Evolutionary conservation across 2,113 vertebrate species (phyloP).

Genomic region (Cyprinus carpio): DNA sequence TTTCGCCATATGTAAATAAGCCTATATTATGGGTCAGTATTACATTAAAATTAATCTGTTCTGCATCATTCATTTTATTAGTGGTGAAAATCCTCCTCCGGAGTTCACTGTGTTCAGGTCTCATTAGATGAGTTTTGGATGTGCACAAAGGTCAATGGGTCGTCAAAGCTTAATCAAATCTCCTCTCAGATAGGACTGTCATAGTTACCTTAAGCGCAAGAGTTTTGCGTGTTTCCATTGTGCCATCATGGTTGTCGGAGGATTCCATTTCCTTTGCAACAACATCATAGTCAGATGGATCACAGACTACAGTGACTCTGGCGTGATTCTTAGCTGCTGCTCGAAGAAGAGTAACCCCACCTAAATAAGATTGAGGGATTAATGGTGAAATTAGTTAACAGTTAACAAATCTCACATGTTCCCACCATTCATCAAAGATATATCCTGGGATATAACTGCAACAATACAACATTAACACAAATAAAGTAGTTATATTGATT

Average conservation of each 20-base stretch:
- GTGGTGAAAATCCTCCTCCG: not conserved
- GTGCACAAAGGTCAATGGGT: not conserved
- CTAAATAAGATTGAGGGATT: slow-evolving; percentile 63
- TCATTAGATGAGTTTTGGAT: not conserved
- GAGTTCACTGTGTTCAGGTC: not conserved
- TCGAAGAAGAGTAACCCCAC: slow-evolving; percentile 91
- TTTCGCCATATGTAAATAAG: too few relatives aligned
- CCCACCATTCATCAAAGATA: too few relatives aligned
- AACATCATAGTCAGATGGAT: slow-evolving; percentile 82
- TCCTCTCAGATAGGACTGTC: not conserved
- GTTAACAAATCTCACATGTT: too few relatives aligned
- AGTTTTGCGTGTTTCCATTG: slow-evolving; percentile 81
- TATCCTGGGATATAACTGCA: too few relatives aligned
- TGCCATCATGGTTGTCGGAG: slow-evolving; percentile 79
- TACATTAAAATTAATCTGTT: not conserved
- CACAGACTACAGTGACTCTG: slow-evolving; percentile 91
- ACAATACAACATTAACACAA: too few relatives aligned
- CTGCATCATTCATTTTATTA: too few relatives aligned
- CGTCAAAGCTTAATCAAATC: not conserved
- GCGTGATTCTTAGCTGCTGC: slow-evolving; percentile 95
- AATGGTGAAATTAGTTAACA: not conserved
- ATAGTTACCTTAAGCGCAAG: slow-evolving; percentile 88
- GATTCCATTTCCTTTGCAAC: slow-evolving; percentile 84
- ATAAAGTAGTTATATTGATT: too few relatives aligned
- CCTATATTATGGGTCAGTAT: not conserved